Base-by-base conservation (phyloP, 2,888 invertebrate species). In the Andrena dorsata region DNA sequence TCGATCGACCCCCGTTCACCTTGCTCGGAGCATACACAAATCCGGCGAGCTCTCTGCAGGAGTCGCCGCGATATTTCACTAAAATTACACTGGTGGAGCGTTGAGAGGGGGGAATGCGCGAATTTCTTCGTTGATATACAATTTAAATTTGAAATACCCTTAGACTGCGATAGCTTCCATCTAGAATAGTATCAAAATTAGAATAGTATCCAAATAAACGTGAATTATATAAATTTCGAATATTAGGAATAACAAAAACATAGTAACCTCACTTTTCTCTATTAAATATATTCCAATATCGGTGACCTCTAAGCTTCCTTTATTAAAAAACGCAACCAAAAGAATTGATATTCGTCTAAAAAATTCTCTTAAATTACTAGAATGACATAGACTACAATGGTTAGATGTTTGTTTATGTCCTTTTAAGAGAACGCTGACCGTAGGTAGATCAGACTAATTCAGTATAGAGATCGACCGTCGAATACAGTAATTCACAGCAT, bases 11-110 rank as follows among this genome's bases (percentile, higher is more conserved):
- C 16, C 41, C 56, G 65, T 56, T 71, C 78, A 28, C 74, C 49
- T 68, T 49, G 16, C 74, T 78, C 58, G 28, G 66, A 74, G 64
- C 83, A 61, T 65, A 78, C 65, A 78, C 78, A 70, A 78, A 74
- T 70, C 58, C 64, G 75, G 51, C 68, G 63, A 70, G 58, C 65
- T 58, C 85, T 78, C 79, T 79, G 82, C 76, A 68, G 73, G 30
- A 82, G 77, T 76, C 58, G 47, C 49, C 70, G 71, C 77, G 85
- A 90, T 92, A 91, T 89, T 90, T 92, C 90, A 91, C 83, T 68
- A 60, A 77, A 74, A 83, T 80, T 86, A 85, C 86, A 8, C 2
- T 26, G 56, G 2, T 20, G 20, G 53, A 23, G 56, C 23, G 41
- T 41, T 41, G 41, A 23, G 23, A 23, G 26, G 8, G 23, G 10